These are phyloP conservation scores for Limanda limanda DNA, from an alignment of 2,113 vertebrate species.

Conservation along the genomic window DNA sequence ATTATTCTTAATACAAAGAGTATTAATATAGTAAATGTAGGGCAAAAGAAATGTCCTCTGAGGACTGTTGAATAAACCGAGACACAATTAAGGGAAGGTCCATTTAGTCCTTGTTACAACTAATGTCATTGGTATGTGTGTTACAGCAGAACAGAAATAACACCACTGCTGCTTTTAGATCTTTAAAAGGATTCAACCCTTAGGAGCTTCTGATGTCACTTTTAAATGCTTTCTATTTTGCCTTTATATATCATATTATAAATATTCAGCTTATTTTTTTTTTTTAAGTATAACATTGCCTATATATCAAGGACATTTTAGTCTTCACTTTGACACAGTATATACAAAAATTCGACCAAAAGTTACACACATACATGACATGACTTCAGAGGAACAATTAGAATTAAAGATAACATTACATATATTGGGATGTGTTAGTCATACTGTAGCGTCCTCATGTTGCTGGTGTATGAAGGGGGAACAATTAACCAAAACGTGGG, in stretches of 20 bases:
- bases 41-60: slow-evolving; percentile 8
- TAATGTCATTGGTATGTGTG: background rate
- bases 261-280: too few relatives aligned
- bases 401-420: too few relatives aligned
- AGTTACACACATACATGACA: too few relatives aligned
- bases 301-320: too few relatives aligned
- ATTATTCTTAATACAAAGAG: slow-evolving; percentile 17
- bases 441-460: background rate
- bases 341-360: too few relatives aligned
- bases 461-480: background rate
- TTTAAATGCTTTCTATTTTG: too few relatives aligned
- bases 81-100: slow-evolving; percentile 6
- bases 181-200: slow-evolving; percentile 3
- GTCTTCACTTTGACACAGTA: too few relatives aligned
- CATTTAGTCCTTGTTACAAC: slow-evolving; percentile 4
- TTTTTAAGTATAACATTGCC: too few relatives aligned
- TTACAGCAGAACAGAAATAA: slow-evolving; percentile 8
- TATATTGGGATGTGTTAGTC: background rate
- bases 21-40: background rate
- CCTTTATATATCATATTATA: too few relatives aligned
- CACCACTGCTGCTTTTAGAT: background rate
- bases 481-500: background rate
- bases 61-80: slow-evolving; percentile 24
- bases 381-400: background rate
- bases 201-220: too few relatives aligned